A percentile compares a stretch with the other conserved stretches of the same genome.
These are phyloP conservation scores for Papilio gigon DNA, from an alignment of 2,888 invertebrate genomes.

Conservation along the genomic window DNA sequence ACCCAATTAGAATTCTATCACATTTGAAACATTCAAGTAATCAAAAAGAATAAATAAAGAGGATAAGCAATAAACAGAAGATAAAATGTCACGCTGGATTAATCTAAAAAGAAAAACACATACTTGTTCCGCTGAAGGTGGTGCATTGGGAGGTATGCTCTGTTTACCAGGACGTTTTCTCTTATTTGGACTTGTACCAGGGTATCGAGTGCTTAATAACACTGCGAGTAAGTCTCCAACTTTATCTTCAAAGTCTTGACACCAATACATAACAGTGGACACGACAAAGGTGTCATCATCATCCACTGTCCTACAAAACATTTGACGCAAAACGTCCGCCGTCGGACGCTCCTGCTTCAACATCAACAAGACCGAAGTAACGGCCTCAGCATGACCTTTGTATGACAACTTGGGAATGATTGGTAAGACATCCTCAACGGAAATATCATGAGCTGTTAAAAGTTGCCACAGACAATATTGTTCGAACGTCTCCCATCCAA, in stretches of 20 bases:
- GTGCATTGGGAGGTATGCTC: constrained; percentile 85
- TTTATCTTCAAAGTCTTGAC: constrained; percentile 94
- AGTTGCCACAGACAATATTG: constrained; percentile 99
- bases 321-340: constrained; percentile 90
- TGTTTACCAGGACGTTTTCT: constrained; percentile 91
- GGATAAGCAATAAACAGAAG: neutral
- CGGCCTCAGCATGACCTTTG: constrained; percentile 94
- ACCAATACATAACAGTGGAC: constrained; percentile 96
- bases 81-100: neutral
- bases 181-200: constrained; percentile 94
- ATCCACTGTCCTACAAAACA: constrained; percentile 89
- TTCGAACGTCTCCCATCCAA: constrained; percentile 98
- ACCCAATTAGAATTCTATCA: neutral
- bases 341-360: constrained; percentile 96
- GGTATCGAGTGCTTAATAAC: constrained; percentile 90
- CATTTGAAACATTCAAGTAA: neutral
- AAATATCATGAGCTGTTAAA: constrained; percentile 95
- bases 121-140: constrained; percentile 90
- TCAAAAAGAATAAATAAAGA: constrained; percentile 15
- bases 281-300: constrained; percentile 94
- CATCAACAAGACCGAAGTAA: constrained; percentile 94
- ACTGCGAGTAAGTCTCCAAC: constrained; percentile 91
- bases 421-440: constrained; percentile 93
- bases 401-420: constrained; percentile 88
- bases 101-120: constrained; percentile 48